A percentile compares a stretch with the other conserved stretches of the same genome.
Evolutionary conservation across 2,113 vertebrate species (phyloP).

Genomic region (Vimba vimba): DNA sequence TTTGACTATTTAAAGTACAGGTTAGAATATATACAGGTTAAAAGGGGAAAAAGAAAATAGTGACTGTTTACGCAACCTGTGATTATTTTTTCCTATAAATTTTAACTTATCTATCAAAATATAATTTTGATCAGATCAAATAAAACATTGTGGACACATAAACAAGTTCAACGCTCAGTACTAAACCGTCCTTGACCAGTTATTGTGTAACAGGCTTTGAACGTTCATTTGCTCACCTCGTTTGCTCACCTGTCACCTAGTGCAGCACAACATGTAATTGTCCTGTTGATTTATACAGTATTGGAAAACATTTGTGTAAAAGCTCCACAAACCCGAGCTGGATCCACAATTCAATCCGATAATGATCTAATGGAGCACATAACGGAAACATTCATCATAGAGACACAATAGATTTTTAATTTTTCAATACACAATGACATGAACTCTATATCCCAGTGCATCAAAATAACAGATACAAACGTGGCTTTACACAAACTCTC

Average conservation of each 20-base stretch:
- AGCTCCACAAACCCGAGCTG: not conserved
- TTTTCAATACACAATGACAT: not conserved
- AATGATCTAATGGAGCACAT: not conserved
- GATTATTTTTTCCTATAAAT: not conserved
- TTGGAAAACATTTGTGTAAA: not conserved
- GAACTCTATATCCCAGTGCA: not conserved
- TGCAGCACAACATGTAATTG: not conserved
- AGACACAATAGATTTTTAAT: not conserved
- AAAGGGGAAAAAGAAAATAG: not conserved
- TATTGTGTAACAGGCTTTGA: not conserved
- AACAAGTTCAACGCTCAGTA: not conserved
- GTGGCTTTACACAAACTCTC: not conserved
- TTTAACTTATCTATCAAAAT: not conserved
- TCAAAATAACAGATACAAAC: not conserved
- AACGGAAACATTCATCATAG: not conserved
- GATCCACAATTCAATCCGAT: not conserved
- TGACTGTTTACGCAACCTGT: not conserved
- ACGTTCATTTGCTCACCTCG: not conserved
- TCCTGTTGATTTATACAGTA: not conserved
- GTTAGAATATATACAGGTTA: not conserved
- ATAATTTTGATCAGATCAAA: not conserved
- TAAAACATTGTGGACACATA: not conserved
- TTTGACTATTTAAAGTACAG: not conserved
- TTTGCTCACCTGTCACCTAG: slow-evolving; percentile 7
- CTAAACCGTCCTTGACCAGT: not conserved